Evolutionary conservation across 2,797 vertebrate species (phyloP).

Genomic region (Cuniculus paca): DNA sequence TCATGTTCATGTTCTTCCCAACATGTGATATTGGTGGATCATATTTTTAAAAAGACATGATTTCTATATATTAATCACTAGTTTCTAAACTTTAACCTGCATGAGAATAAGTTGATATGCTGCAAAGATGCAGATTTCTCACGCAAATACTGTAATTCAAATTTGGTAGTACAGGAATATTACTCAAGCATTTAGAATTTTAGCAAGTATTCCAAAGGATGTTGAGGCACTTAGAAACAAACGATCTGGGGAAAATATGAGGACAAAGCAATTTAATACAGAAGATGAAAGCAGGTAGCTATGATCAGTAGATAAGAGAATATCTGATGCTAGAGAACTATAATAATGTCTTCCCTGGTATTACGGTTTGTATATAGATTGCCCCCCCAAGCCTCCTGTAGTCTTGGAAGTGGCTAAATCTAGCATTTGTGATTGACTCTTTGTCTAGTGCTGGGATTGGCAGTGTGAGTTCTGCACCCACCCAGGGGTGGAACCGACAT

Average conservation of each 20-base stretch:
- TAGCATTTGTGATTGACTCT: too few relatives aligned
- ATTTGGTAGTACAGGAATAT: not conserved
- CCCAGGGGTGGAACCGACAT: too few relatives aligned
- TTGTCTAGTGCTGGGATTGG: too few relatives aligned
- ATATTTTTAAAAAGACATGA: not conserved
- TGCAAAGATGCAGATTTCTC: not conserved
- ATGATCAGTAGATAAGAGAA: not conserved
- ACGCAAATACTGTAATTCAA: not conserved
- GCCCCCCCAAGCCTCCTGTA: too few relatives aligned
- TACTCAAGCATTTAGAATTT: not conserved
- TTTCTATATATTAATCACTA: not conserved
- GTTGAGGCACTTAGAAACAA: not conserved
- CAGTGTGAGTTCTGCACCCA: too few relatives aligned
- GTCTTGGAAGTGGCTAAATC: too few relatives aligned
- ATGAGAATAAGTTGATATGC: not conserved
- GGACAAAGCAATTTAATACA: not conserved
- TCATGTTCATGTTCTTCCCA: not conserved
- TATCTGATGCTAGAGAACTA: not conserved
- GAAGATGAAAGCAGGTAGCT: slow-evolving; percentile 19
- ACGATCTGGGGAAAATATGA: not conserved
- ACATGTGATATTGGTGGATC: not conserved
- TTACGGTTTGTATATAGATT: too few relatives aligned
- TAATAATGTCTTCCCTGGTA: not conserved
- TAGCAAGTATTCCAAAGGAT: slow-evolving; percentile 18
- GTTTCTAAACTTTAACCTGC: not conserved